A percentile compares a stretch with the other conserved stretches of the same genome.
Evolutionary conservation across 1,140 invertebrate genomes (phyloP).

Genomic region (Reticulitermes speratus): DNA sequence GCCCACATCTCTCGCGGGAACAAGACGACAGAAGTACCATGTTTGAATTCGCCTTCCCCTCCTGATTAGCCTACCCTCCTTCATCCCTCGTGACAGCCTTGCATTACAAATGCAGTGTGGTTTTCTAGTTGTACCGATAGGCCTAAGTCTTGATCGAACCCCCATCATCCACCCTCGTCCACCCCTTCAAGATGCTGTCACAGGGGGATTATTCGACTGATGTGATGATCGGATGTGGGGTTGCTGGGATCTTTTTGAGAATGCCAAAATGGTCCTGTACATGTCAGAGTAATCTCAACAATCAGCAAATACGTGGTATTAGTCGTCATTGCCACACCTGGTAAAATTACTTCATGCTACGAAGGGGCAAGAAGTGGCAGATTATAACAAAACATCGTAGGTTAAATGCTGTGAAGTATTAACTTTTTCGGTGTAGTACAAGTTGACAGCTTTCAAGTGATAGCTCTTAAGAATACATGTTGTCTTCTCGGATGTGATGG

Average conservation of each 20-base stretch:
- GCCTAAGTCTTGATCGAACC: not conserved
- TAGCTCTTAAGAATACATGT: no score
- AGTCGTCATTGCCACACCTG: no score
- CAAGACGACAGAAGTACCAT: not conserved
- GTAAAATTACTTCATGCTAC: no score
- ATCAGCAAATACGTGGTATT: no score
- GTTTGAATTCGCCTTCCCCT: conserved; percentile 1
- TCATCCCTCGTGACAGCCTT: conserved; percentile 1
- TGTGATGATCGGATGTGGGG: conserved; percentile 2
- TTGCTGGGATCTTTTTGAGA: not conserved
- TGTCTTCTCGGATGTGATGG: no score
- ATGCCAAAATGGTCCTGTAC: not conserved
- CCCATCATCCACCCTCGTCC: not conserved
- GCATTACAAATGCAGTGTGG: conserved; percentile 30
- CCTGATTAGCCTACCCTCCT: conserved; percentile 17
- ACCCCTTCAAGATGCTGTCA: not conserved
- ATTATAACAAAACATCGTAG: no score
- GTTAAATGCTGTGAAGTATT: no score
- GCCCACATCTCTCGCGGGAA: conserved; percentile 21
- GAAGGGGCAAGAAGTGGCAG: no score
- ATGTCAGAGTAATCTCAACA: not conserved
- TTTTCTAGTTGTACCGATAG: conserved; percentile 22
- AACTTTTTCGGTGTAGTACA: no score
- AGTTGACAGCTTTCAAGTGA: no score
- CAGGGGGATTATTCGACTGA: conserved; percentile 4